Percentiles rank a stretch among this genome's conserved stretches.
These are phyloP conservation scores for Prinia subflava DNA, from an alignment of 2,113 vertebrate genomes.

Conservation along the genomic window DNA sequence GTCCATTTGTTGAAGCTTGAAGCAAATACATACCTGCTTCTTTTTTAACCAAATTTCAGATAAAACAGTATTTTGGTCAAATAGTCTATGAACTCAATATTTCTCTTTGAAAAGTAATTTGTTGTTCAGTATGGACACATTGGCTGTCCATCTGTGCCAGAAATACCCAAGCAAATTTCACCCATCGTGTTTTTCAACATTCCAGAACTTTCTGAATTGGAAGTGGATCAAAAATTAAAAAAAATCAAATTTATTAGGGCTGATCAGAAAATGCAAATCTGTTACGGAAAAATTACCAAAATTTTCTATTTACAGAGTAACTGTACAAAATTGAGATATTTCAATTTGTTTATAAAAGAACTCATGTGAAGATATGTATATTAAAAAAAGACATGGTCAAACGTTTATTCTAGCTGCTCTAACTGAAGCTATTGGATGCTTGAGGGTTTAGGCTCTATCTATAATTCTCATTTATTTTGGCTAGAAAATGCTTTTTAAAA, in stretches of 20 bases:
- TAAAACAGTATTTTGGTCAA: background rate
- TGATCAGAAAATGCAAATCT: background rate
- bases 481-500: background rate
- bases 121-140: background rate
- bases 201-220: background rate
- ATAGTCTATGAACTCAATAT: background rate
- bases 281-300: background rate
- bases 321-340: background rate
- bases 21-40: background rate
- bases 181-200: background rate
- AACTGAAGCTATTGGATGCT: background rate
- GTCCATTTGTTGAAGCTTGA: background rate
- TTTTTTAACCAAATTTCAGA: background rate
- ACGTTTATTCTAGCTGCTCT: background rate
- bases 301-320: background rate
- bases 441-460: background rate
- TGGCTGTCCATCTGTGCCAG: background rate
- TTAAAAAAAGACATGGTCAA: background rate
- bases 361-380: background rate
- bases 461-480: background rate
- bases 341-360: background rate
- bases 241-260: background rate
- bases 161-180: background rate
- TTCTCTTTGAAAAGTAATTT: background rate
- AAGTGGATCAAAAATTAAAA: background rate